Percentiles rank a stretch among this genome's conserved stretches.
Conservation (phyloP, 1,140 invertebrate genomes). For the Chrysomallon squamiferum region DNA sequence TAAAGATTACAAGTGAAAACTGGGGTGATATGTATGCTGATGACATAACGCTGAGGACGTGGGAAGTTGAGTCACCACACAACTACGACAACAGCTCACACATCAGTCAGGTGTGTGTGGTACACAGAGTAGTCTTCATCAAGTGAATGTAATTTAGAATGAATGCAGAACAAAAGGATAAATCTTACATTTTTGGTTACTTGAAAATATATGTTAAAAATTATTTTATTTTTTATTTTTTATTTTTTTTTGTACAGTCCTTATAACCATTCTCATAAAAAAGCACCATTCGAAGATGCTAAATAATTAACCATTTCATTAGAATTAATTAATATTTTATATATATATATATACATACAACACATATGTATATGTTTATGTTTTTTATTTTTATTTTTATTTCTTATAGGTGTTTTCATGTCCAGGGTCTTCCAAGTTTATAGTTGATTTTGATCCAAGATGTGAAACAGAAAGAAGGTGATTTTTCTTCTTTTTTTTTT, state of each 20-base stretch:
- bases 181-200: too few species aligned
- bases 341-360: too few species aligned
- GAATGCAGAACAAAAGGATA: neutral
- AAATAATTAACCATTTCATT: too few species aligned
- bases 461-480: constrained; percentile 61
- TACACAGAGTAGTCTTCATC: neutral
- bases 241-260: neutral
- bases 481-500: too few species aligned
- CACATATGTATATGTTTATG: too few species aligned
- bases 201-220: too few species aligned
- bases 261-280: neutral
- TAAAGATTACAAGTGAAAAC: constrained; percentile 50
- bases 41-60: constrained; percentile 55
- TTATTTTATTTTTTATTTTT: neutral
- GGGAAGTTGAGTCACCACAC: constrained; percentile 61
- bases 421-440: constrained; percentile 58
- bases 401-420: constrained; percentile 48
- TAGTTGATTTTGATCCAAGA: constrained; percentile 57
- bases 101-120: constrained; percentile 45
- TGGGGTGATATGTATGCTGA: constrained; percentile 54
- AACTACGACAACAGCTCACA: constrained; percentile 60
- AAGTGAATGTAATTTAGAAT: neutral
- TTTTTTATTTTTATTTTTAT: neutral
- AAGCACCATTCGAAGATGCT: too few species aligned
- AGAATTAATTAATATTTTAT: too few species aligned